A percentile compares a stretch with the other conserved stretches of the same genome.
Evolutionary conservation across 2,888 invertebrate species (phyloP).

Genomic region (Agonopterix arenella): DNA sequence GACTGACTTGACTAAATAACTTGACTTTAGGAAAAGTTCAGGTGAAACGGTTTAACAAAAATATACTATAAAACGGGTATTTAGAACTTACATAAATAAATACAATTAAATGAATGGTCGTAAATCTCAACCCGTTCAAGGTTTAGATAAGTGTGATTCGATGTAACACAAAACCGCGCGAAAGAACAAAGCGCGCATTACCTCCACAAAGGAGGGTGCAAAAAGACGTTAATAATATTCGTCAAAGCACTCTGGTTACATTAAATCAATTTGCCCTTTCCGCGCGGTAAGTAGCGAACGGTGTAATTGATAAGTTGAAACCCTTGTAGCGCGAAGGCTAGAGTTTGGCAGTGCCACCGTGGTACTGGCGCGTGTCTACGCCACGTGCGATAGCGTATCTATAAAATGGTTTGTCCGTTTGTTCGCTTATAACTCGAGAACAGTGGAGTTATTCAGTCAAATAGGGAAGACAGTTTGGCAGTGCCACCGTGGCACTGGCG

Average conservation of each 20-base stretch:
- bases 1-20: not conserved
- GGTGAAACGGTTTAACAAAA: not conserved
- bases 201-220: constrained; percentile 62
- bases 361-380: constrained; percentile 26
- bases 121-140: constrained; percentile 22
- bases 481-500: too few relatives aligned
- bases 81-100: not conserved
- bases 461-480: too few relatives aligned
- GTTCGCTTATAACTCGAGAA: constrained; percentile 64
- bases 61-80: not conserved
- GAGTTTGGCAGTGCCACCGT: constrained; percentile 59
- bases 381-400: constrained; percentile 29
- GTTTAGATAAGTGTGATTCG: constrained; percentile 68
- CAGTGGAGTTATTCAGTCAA: too few relatives aligned
- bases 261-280: constrained; percentile 77
- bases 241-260: constrained; percentile 77
- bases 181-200: constrained; percentile 73
- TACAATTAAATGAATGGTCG: constrained; percentile 1
- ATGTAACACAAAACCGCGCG: constrained; percentile 62
- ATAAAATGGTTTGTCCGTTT: constrained; percentile 77
- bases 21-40: not conserved
- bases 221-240: constrained; percentile 78
- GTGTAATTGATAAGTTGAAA: constrained; percentile 78
- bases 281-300: constrained; percentile 77
- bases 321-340: constrained; percentile 70